These are phyloP conservation scores for Cynodonichthys magdalenae DNA, from an alignment of 2,797 vertebrate species.

Conservation along the genomic window DNA sequence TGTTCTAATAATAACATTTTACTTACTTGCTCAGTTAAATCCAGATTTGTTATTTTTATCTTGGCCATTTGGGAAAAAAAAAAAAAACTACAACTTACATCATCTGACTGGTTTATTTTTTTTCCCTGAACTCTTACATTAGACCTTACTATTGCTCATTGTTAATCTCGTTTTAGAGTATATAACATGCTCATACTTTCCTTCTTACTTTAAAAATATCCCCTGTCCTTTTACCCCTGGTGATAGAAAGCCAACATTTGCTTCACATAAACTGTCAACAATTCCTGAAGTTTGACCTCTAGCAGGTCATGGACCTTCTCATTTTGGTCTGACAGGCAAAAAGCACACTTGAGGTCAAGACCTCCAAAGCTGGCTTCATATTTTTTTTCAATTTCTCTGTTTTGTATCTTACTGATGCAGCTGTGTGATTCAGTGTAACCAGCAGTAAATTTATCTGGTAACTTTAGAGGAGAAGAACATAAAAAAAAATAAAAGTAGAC, in stretches of 20 bases:
- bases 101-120: constrained; percentile 22
- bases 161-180: constrained; percentile 13
- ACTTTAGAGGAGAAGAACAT: constrained; percentile 20
- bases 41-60: neutral
- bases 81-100: constrained; percentile 19
- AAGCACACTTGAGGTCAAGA: constrained; percentile 37
- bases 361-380: constrained; percentile 36
- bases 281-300: constrained; percentile 42
- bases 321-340: constrained; percentile 26
- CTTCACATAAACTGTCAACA: constrained; percentile 43
- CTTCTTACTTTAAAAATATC: constrained; percentile 30
- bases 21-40: neutral
- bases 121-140: constrained; percentile 23
- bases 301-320: constrained; percentile 55
- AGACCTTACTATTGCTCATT: constrained; percentile 11
- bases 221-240: constrained; percentile 29
- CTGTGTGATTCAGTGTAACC: constrained; percentile 24
- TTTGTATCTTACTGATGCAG: constrained; percentile 11
- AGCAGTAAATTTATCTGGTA: constrained; percentile 15
- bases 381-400: constrained; percentile 20
- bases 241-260: constrained; percentile 57
- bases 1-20: neutral
- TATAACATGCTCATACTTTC: constrained; percentile 15
- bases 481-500: constrained; percentile 36
- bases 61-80: neutral